Conservation (phyloP, 53 echinoderm and acorn worm genomes). For the Patiria pectinifera region DNA sequence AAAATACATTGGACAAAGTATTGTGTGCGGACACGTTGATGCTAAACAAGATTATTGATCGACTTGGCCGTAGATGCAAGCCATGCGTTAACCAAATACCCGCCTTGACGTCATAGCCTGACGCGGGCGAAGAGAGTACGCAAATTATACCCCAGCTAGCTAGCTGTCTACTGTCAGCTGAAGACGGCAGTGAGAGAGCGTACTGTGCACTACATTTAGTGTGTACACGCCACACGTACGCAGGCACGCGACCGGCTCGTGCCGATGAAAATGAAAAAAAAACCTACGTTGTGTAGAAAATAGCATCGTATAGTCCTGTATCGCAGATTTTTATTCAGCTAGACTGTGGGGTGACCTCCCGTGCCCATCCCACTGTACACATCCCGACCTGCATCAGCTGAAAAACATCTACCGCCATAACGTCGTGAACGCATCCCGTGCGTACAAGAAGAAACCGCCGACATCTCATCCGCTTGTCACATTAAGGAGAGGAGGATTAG, state of each 20-base stretch:
- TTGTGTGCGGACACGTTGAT: no score
- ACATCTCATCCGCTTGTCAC: neutral
- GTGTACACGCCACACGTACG: neutral
- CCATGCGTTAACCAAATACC: slow-evolving; percentile 38
- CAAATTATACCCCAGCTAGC: neutral
- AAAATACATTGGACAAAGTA: no score
- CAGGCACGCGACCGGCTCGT: slow-evolving; percentile 10
- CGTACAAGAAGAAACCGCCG: neutral
- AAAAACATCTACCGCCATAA: neutral
- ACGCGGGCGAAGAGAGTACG: slow-evolving; percentile 37
- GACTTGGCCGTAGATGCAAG: neutral
- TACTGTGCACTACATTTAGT: neutral
- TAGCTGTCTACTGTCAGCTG: slow-evolving; percentile 5
- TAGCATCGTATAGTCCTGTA: neutral
- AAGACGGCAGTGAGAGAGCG: slow-evolving; percentile 5
- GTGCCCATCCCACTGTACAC: slow-evolving; percentile 6
- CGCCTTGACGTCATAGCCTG: slow-evolving; percentile 53
- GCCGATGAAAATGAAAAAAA: neutral
- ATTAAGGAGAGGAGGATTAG: neutral
- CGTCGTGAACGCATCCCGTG: slow-evolving; percentile 1
- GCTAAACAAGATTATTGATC: neutral
- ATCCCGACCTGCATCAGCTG: neutral
- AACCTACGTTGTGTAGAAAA: neutral
- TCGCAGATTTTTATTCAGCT: neutral
- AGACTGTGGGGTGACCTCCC: neutral